phyloP scores from a whole-genome alignment of 2,888 invertebrate genomes.

The Orthosia gothica region DNA sequence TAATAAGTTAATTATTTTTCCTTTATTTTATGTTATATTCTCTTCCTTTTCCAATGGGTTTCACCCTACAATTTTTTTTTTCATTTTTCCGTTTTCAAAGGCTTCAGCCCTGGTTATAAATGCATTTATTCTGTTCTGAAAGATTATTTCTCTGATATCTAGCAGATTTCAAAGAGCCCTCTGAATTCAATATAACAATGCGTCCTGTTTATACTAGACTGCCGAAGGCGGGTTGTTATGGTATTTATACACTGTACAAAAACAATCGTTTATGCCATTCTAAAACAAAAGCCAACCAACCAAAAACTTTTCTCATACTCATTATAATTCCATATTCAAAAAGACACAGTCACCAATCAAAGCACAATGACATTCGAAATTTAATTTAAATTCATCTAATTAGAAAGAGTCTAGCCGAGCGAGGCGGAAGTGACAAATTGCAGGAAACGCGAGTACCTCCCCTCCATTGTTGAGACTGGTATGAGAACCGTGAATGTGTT shows the following conservation, averaged over 20 bases:
- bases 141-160: too few species aligned
- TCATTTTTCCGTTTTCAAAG: too few species aligned
- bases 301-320: not conserved
- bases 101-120: too few species aligned
- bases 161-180: too few species aligned
- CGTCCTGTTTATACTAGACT: too few species aligned
- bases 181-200: too few species aligned
- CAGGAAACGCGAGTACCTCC: constrained; percentile 68
- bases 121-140: too few species aligned
- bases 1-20: too few species aligned
- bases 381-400: constrained; percentile 75
- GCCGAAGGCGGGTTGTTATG: too few species aligned
- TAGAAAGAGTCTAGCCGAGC: constrained; percentile 65
- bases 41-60: too few species aligned
- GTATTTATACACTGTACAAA: not conserved
- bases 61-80: too few species aligned
- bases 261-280: not conserved
- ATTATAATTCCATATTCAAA: constrained; percentile 2
- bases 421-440: constrained; percentile 75
- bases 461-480: constrained; percentile 54
- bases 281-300: not conserved
- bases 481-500: constrained; percentile 55
- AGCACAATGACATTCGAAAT: constrained; percentile 67
- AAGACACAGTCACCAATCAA: constrained; percentile 61
- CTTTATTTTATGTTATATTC: too few species aligned